Conservation (phyloP, 1,140 invertebrate genomes). For the Drosophila varians region DNA sequence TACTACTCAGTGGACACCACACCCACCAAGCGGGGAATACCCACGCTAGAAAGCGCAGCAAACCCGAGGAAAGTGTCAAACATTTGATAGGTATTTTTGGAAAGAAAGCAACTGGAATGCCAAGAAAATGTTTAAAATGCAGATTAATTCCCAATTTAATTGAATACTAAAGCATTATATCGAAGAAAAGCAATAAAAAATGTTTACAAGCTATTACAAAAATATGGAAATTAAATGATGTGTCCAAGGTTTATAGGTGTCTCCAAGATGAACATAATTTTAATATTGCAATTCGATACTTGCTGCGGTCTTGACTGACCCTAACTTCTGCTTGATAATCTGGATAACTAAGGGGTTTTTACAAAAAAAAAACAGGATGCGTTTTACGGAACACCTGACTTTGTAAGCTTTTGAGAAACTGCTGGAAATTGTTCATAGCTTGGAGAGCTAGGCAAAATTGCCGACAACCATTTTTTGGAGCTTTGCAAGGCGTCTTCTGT, state of each 20-base stretch:
- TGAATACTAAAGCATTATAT: slow-evolving; percentile 24
- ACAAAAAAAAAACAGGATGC: not conserved
- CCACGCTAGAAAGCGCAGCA: slow-evolving; percentile 34
- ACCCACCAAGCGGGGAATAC: slow-evolving; percentile 19
- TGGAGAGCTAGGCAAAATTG: not conserved
- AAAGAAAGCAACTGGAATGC: slow-evolving; percentile 38
- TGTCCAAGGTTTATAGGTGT: slow-evolving; percentile 1
- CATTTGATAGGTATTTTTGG: slow-evolving; percentile 24
- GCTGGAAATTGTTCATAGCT: not conserved
- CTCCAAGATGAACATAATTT: not conserved
- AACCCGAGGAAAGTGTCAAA: slow-evolving; percentile 51
- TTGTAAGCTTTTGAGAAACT: not conserved
- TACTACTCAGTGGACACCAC: slow-evolving; percentile 10
- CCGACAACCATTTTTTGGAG: slow-evolving; percentile 13
- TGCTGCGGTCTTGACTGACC: not conserved
- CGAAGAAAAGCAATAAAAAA: slow-evolving; percentile 5
- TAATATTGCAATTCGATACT: not conserved
- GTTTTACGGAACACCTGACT: not conserved
- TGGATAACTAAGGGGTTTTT: too few species aligned
- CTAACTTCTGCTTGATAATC: not conserved
- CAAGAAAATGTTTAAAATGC: slow-evolving; percentile 23
- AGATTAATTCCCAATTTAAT: slow-evolving; percentile 23
- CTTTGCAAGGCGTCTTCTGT: too few species aligned
- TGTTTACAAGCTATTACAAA: slow-evolving; percentile 17
- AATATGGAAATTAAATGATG: slow-evolving; percentile 24